A percentile compares a stretch with the other conserved stretches of the same genome.
Evolutionary conservation across 1,140 invertebrate species (phyloP).

Genomic region (Vanessa atalanta): DNA sequence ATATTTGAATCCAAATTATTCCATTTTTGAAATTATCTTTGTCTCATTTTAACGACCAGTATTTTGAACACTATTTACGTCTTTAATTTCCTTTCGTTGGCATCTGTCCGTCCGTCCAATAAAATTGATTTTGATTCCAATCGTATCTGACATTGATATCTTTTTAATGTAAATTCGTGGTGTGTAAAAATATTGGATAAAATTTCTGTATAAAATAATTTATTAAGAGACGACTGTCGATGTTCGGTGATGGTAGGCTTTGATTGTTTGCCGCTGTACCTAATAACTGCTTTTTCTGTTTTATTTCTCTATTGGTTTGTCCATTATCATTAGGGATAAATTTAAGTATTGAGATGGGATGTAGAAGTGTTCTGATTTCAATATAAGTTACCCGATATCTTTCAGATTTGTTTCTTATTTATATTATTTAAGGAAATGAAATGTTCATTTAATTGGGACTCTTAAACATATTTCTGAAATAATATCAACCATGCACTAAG

Average conservation of each 20-base stretch:
- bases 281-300: slow-evolving; percentile 54
- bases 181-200: slow-evolving; percentile 60
- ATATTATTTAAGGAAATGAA: slow-evolving; percentile 13
- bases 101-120: slow-evolving; percentile 77
- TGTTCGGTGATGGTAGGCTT: slow-evolving; percentile 57
- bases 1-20: slow-evolving; percentile 24
- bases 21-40: slow-evolving; percentile 34
- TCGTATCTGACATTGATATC: slow-evolving; percentile 42
- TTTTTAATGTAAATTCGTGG: slow-evolving; percentile 60
- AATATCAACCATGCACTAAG: slow-evolving; percentile 21
- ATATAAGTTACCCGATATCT: slow-evolving; percentile 25
- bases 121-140: slow-evolving; percentile 62
- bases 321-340: slow-evolving; percentile 45
- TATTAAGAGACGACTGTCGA: slow-evolving; percentile 68
- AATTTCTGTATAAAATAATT: slow-evolving; percentile 69
- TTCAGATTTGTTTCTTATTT: slow-evolving; percentile 2
- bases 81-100: slow-evolving; percentile 44
- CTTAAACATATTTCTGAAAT: background rate
- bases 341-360: slow-evolving; percentile 25
- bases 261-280: slow-evolving; percentile 63
- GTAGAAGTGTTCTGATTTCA: slow-evolving; percentile 1
- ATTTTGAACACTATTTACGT: slow-evolving; percentile 30
- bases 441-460: background rate
- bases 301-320: slow-evolving; percentile 51
- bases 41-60: slow-evolving; percentile 42